Evolutionary conservation across 2,888 invertebrate genomes (phyloP), one percentile per base, ranked within the genome.

Genomic region (Biston betularia): DNA sequence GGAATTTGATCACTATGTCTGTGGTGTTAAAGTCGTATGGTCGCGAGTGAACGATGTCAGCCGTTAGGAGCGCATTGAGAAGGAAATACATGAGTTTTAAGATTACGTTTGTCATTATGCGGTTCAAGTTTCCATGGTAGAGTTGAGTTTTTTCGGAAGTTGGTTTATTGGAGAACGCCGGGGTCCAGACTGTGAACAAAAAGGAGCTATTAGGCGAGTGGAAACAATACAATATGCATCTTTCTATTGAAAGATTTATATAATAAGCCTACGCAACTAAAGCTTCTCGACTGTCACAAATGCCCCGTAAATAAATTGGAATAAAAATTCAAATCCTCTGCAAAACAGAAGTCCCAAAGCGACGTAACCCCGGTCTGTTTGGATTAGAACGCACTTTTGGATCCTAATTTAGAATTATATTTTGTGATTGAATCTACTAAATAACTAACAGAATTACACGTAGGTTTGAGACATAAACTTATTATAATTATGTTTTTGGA

Each of bases 41-140:
- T 35, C 92, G 79, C 1, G 90, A 87, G 63, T 90, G 84, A 3
- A 91, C 87, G 67, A 91, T 85, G 68, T 92, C 91, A 0, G 88
- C 89, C 9, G 90, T 87, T 34, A 92, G 72, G 14, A 93, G 82
- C 11, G 87, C 85, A 69, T 90, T 91, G 6, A 93, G 76, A 14
- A 93, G 84, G 72, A 85, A 92, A 72, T 90, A 92, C 88, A 93
- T 90, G 24, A 92, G 84, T 85, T 93, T 93, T 85, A 93, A 88
- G 79, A 92, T 93, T 10, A 93, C 92, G 84, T 92, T 93, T 59
- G 93, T 93, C 93, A 93, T 93, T 80, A 82, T 82, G 55, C 46
- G 42, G 69, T 53, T 78, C 75, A 86, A 77, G 79, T 76, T 70
- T 81, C 79, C 86, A 86, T 89, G 65, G 73, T 77, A 72, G 58